Conservation (phyloP, 2,888 invertebrate species). For the Andricus curvator region DNA sequence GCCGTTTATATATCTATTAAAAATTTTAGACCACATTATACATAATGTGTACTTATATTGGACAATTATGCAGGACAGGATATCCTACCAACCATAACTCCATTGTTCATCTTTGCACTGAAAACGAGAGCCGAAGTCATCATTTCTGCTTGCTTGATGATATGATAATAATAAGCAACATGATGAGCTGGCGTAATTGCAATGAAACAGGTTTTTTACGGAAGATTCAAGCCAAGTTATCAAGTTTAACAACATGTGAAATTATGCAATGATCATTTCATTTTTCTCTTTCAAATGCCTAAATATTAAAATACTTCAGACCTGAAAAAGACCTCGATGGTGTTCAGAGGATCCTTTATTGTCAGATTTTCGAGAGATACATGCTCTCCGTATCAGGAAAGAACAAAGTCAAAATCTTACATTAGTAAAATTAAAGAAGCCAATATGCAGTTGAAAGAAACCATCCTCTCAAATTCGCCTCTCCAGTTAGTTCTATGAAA, state of each 20-base stretch:
- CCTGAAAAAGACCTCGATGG: too few species aligned
- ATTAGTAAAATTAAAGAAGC: too few species aligned
- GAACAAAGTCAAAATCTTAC: too few species aligned
- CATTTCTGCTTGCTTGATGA: constrained; percentile 37
- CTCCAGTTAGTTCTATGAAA: too few species aligned
- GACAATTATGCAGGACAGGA: constrained; percentile 31
- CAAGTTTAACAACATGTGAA: neutral
- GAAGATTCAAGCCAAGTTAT: neutral
- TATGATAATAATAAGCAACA: constrained; percentile 32
- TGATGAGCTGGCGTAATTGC: constrained; percentile 19
- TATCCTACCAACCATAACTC: constrained; percentile 10
- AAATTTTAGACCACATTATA: constrained; percentile 33
- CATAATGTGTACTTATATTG: constrained; percentile 1
- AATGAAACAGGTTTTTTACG: constrained; percentile 17
- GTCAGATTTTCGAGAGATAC: too few species aligned
- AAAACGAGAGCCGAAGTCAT: constrained; percentile 13
- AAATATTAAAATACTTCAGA: too few species aligned
- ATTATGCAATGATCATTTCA: neutral
- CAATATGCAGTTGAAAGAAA: too few species aligned
- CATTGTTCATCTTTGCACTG: constrained; percentile 27
- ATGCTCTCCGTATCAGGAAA: too few species aligned
- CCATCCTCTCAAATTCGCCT: too few species aligned
- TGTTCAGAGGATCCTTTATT: too few species aligned
- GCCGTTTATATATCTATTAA: constrained; percentile 34
- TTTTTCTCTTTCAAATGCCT: neutral